These are phyloP conservation scores for Hylaeus volcanicus DNA, from an alignment of 1,140 invertebrate genomes.

Conservation along the genomic window DNA sequence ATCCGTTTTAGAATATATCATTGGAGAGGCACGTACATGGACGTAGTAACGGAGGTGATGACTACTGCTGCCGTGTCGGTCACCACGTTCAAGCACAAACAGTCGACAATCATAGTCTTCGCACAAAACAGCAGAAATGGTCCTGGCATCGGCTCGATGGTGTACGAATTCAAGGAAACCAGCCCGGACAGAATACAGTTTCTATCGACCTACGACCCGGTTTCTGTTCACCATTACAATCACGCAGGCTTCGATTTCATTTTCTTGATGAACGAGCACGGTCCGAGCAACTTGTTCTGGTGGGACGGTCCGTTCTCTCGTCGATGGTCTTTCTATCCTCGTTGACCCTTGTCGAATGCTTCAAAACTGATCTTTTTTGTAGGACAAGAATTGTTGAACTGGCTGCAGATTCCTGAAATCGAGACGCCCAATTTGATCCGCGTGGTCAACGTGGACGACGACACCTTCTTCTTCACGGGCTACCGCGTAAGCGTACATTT, in stretches of 20 bases:
- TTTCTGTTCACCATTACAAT: conserved; percentile 57
- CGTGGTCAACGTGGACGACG: conserved; percentile 41
- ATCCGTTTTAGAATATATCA: conserved; percentile 66
- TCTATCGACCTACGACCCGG: conserved; percentile 51
- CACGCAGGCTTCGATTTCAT: conserved; percentile 50
- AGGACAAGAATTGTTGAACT: conserved; percentile 64
- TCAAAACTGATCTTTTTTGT: background rate
- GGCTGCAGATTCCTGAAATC: conserved; percentile 55
- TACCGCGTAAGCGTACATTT: conserved; percentile 43
- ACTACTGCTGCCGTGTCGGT: conserved; percentile 54
- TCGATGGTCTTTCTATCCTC: background rate
- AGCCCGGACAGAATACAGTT: conserved; percentile 52
- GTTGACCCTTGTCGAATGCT: background rate
- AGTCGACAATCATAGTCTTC: conserved; percentile 64
- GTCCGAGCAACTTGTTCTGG: conserved; percentile 53
- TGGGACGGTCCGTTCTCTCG: conserved; percentile 63
- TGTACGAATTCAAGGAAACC: conserved; percentile 60
- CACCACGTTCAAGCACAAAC: conserved; percentile 52
- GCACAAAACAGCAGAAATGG: conserved; percentile 34
- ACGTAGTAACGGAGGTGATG: conserved; percentile 44
- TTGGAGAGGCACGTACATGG: conserved; percentile 73
- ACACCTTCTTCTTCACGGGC: conserved; percentile 62
- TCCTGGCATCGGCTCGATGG: conserved; percentile 46
- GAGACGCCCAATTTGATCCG: conserved; percentile 42
- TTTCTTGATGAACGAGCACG: conserved; percentile 51